Conservation (phyloP, 2,113 vertebrate species). For the Chelonoidis abingdonii region DNA sequence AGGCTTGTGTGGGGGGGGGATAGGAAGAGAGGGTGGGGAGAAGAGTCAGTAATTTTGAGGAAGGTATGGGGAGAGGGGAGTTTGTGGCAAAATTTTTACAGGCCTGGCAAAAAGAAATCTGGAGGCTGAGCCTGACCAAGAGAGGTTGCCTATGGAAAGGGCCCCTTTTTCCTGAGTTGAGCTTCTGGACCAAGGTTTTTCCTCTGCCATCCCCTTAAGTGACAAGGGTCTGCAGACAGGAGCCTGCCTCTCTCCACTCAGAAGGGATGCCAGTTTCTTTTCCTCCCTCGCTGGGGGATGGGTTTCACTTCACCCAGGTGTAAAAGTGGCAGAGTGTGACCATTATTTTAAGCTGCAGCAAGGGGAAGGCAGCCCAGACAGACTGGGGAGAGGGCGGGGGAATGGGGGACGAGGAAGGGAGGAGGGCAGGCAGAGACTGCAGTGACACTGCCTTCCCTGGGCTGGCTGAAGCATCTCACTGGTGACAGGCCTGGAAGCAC, state of each 20-base stretch:
- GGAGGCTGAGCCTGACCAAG: background rate
- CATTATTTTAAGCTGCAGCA: constrained; percentile 14
- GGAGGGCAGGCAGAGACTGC: constrained; percentile 47
- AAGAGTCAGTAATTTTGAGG: background rate
- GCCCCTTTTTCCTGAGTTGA: background rate
- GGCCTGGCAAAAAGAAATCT: background rate
- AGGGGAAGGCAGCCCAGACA: background rate
- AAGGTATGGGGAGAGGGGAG: background rate
- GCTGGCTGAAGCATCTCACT: constrained; percentile 78
- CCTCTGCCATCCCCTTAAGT: background rate
- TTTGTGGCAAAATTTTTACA: background rate
- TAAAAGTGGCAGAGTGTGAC: background rate
- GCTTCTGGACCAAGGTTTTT: background rate
- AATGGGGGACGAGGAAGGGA: background rate
- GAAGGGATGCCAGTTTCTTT: background rate
- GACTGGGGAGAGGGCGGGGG: background rate
- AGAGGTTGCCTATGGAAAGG: background rate
- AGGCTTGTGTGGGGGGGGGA: background rate
- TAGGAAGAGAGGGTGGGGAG: background rate
- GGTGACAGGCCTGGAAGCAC: constrained; percentile 87
- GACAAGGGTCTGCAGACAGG: background rate
- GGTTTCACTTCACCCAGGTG: background rate
- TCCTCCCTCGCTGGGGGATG: background rate
- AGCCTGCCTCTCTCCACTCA: background rate
- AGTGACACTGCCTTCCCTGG: constrained; percentile 71